Evolutionary conservation across 1,140 invertebrate genomes (phyloP).

Genomic region (Pectinophora gossypiella): DNA sequence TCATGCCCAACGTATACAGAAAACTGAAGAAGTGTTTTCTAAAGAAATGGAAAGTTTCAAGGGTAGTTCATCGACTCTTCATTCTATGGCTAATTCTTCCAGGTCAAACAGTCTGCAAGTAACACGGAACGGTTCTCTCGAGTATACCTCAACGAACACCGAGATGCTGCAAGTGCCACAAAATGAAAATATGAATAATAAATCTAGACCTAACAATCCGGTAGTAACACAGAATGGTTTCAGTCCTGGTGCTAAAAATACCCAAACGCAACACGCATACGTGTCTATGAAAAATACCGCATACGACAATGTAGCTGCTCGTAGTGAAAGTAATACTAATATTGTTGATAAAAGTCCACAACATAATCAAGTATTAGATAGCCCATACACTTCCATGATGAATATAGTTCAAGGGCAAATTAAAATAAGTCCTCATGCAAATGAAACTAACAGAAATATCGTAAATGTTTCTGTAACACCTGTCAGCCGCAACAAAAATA

Average conservation of each 20-base stretch:
- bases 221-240: conserved; percentile 46
- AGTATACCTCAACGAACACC: conserved; percentile 30
- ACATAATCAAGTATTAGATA: conserved; percentile 36
- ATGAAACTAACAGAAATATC: conserved; percentile 52
- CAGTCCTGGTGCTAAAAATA: conserved; percentile 27
- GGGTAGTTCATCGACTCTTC: conserved; percentile 54
- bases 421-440: conserved; percentile 64
- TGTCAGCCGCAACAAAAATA: conserved; percentile 38
- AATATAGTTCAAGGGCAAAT: conserved; percentile 74
- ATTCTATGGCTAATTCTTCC: conserved; percentile 53
- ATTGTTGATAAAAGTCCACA: conserved; percentile 25
- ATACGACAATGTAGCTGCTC: conserved; percentile 61
- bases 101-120: conserved; percentile 57
- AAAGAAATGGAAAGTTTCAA: conserved; percentile 57
- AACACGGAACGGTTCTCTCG: conserved; percentile 45
- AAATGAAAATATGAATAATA: conserved; percentile 19
- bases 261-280: conserved; percentile 31
- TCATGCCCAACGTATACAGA: conserved; percentile 61
- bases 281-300: conserved; percentile 75
- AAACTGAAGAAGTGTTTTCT: conserved; percentile 64
- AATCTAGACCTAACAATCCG: conserved; percentile 28
- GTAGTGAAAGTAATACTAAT: conserved; percentile 33
- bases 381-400: conserved; percentile 61
- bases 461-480: conserved; percentile 58
- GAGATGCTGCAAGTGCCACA: conserved; percentile 28